Evolutionary conservation across 1,140 invertebrate species (phyloP), one percentile per base, ranked within the genome.

Genomic region (Piezodorus guildinii): DNA sequence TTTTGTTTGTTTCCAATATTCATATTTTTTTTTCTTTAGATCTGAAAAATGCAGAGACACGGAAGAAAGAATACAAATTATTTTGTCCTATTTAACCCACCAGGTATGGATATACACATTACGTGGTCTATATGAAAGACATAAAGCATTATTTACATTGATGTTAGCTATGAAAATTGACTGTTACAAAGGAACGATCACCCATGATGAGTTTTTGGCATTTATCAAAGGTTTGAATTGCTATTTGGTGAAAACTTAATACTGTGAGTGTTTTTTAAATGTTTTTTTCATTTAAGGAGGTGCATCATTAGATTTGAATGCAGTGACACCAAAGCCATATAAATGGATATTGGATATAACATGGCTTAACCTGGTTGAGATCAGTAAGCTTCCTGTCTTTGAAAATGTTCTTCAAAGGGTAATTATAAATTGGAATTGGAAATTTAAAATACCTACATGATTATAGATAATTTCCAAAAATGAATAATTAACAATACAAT

Each of bases 121-220:
- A 65, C 79, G 94, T 49, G 93, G 92, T 75, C 80, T 96, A 3
- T 98, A 97, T 72, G 94, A 96, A 74, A 81, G 86, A 19, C 92
- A 98, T 72, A 95, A 96, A 73, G 82, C 84, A 9, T 79, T 96
- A 16, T 97, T 97, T 72, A 96, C 94, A 0, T 72, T 98, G n/a
- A 88, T 97, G 82, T 78, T 97, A 71, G 91, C 91, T 0, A 89
- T 98, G 79, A 98, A 97, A 77, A 95, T 97, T 65, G 93, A 97
- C 73, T 84, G 92, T 67, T 83, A 94, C 66, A 80, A 84, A 58
- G 84, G 82, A 0, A 77, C 81, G 17, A 90, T 97, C 66, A 88
- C 86, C 3, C 90, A 96, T 71, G 86, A 91, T 45, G 94, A 97
- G 76, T 96, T 97, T 71, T 86, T 93, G 78, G 88, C 91, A 0